These are phyloP conservation scores for Drosophila micromelanica DNA, from an alignment of 1,140 invertebrate genomes.

Conservation along the genomic window DNA sequence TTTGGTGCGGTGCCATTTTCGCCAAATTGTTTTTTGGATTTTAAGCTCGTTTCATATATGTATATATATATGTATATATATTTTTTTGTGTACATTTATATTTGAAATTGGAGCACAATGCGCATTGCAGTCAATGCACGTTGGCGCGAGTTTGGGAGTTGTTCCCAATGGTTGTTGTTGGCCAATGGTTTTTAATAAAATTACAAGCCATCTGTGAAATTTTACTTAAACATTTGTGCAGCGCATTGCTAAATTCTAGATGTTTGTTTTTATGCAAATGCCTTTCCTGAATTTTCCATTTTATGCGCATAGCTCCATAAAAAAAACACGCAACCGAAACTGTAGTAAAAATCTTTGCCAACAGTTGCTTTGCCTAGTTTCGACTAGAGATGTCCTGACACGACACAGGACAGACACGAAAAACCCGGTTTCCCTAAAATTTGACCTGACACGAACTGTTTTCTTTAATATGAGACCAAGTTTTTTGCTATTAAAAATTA, in stretches of 20 bases:
- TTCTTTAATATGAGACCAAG: no score
- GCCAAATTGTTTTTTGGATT: constrained; percentile 52
- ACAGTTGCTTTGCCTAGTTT: background rate
- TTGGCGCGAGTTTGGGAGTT: background rate
- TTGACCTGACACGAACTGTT: no score
- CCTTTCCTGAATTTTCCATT: constrained; percentile 21
- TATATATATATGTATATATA: constrained; percentile 9
- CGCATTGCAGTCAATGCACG: constrained; percentile 46
- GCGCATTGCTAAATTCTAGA: constrained; percentile 27
- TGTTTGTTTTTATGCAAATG: constrained; percentile 60
- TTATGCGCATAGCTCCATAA: background rate
- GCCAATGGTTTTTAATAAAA: constrained; percentile 69
- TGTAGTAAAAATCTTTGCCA: constrained; percentile 23
- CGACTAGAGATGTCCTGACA: background rate
- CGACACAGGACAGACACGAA: no score
- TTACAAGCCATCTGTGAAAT: constrained; percentile 45
- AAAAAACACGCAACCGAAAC: constrained; percentile 6
- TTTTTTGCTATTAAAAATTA: no score
- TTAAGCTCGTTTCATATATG: background rate
- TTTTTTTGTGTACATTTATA: constrained; percentile 4
- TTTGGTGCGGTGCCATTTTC: constrained; percentile 53
- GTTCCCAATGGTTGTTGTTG: constrained; percentile 18
- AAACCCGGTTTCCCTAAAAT: no score
- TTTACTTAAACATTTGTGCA: constrained; percentile 60
- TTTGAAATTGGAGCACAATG: constrained; percentile 21